These are phyloP conservation scores for Escarpia spicata DNA, from an alignment of 2,888 invertebrate species.

Conservation along the genomic window DNA sequence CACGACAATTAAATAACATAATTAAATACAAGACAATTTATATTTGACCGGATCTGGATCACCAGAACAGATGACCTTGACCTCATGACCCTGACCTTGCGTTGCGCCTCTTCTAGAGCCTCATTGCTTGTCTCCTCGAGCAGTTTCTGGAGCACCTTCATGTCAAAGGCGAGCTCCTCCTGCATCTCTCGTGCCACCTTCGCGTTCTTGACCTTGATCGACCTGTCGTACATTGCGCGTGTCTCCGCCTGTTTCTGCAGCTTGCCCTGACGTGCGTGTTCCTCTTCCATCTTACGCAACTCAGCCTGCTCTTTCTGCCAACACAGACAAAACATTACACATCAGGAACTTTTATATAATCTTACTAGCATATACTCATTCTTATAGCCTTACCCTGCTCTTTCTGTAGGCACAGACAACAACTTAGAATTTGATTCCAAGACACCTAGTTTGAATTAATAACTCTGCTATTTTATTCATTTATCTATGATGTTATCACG, in stretches of 20 bases:
- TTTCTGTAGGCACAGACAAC: too few relatives aligned
- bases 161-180: conserved; percentile 64
- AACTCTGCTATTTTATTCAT: too few relatives aligned
- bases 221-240: conserved; percentile 55
- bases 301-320: conserved; percentile 58
- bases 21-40: too few relatives aligned
- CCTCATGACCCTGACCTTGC: conserved; percentile 52
- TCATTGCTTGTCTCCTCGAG: conserved; percentile 62
- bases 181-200: conserved; percentile 61
- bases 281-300: conserved; percentile 60
- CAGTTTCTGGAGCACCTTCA: conserved; percentile 63
- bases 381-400: too few relatives aligned
- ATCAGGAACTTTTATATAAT: too few relatives aligned
- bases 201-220: conserved; percentile 59
- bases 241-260: conserved; percentile 56
- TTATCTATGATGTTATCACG: too few relatives aligned
- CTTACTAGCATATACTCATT: too few relatives aligned
- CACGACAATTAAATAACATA: too few relatives aligned
- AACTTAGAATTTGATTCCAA: too few relatives aligned
- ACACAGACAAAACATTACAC: not conserved
- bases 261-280: conserved; percentile 58
- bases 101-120: conserved; percentile 59
- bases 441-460: too few relatives aligned
- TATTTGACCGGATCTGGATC: too few relatives aligned
- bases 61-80: not conserved